These are phyloP conservation scores for Leucania comma DNA, from an alignment of 2,888 invertebrate genomes.

Conservation along the genomic window DNA sequence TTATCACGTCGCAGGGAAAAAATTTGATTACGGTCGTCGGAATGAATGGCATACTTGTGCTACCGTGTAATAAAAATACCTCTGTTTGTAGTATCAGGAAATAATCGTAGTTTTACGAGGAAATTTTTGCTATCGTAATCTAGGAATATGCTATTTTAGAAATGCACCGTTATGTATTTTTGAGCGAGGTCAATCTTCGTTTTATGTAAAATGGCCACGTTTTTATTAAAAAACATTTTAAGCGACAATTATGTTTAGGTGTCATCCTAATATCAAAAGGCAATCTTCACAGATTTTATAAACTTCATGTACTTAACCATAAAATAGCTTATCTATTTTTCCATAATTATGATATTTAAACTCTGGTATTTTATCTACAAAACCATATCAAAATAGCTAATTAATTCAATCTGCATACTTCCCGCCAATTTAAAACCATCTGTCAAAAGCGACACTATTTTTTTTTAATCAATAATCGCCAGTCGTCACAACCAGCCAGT, in stretches of 20 bases:
- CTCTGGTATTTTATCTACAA: too few relatives aligned
- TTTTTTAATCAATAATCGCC: constrained; percentile 15
- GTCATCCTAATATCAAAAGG: background rate
- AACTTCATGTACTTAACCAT: background rate
- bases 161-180: constrained; percentile 6
- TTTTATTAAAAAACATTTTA: background rate
- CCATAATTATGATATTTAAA: too few relatives aligned
- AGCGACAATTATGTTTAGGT: too few relatives aligned
- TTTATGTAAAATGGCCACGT: background rate
- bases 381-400: too few relatives aligned
- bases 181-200: background rate
- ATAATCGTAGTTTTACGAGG: constrained; percentile 33
- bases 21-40: constrained; percentile 50
- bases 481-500: constrained; percentile 11
- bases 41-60: constrained; percentile 50
- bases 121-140: constrained; percentile 32
- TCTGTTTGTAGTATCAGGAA: constrained; percentile 43
- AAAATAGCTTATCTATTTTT: too few relatives aligned
- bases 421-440: constrained; percentile 19
- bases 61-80: constrained; percentile 48
- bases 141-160: constrained; percentile 16
- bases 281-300: background rate
- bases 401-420: background rate
- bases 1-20: constrained; percentile 43
- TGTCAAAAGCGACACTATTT: constrained; percentile 19